Percentiles rank a stretch among this genome's conserved stretches.
Conservation (phyloP, 2,888 invertebrate genomes). For the Drosophila vallismaia region DNA sequence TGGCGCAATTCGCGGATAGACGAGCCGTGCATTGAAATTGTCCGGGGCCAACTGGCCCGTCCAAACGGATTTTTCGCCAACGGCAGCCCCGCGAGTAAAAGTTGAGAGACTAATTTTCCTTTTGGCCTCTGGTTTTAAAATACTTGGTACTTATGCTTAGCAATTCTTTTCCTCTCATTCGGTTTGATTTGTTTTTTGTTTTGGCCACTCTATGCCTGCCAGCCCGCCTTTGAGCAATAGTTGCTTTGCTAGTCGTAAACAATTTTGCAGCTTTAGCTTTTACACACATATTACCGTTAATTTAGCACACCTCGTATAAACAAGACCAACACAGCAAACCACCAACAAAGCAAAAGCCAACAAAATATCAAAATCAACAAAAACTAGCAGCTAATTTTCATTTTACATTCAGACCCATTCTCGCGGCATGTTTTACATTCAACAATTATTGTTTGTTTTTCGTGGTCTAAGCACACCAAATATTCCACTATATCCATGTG, state of each 20-base stretch:
- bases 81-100: slow-evolving; percentile 32
- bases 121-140: slow-evolving; percentile 50
- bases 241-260: slow-evolving; percentile 65
- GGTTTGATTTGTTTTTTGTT: slow-evolving; percentile 29
- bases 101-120: slow-evolving; percentile 49
- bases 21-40: slow-evolving; percentile 76
- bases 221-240: slow-evolving; percentile 25
- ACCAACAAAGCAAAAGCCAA: slow-evolving; percentile 9
- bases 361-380: slow-evolving; percentile 18
- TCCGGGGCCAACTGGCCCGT: slow-evolving; percentile 71
- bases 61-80: slow-evolving; percentile 59
- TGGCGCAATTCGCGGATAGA: slow-evolving; percentile 53
- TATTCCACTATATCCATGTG: slow-evolving; percentile 5
- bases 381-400: slow-evolving; percentile 18
- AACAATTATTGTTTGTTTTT: slow-evolving; percentile 43
- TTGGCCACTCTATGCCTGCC: slow-evolving; percentile 18
- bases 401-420: slow-evolving; percentile 49
- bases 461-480: slow-evolving; percentile 27
- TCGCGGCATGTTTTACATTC: slow-evolving; percentile 31
- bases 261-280: slow-evolving; percentile 54
- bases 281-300: slow-evolving; percentile 55
- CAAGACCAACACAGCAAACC: slow-evolving; percentile 29
- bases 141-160: slow-evolving; percentile 54
- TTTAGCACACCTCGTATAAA: slow-evolving; percentile 56
- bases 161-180: slow-evolving; percentile 49